Conservation (phyloP, 1,140 invertebrate genomes). For the Drosophila triauraria region DNA sequence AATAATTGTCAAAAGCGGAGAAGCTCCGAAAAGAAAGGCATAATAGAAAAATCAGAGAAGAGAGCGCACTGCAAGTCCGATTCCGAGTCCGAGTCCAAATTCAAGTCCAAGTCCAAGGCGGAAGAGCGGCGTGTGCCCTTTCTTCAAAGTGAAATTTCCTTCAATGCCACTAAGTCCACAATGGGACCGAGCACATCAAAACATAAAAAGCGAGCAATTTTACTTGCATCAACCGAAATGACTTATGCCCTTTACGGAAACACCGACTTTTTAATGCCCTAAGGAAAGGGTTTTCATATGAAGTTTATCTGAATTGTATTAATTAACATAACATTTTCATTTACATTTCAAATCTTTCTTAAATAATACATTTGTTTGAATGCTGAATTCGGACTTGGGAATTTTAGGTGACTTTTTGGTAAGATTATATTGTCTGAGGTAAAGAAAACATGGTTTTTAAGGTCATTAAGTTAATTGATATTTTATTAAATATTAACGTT, state of each 20-base stretch:
- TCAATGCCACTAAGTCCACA: slow-evolving; percentile 71
- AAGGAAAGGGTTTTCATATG: not conserved
- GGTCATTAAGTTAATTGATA: no score
- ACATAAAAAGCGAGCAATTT: slow-evolving; percentile 49
- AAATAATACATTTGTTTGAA: no score
- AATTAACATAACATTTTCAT: not conserved
- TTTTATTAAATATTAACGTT: no score
- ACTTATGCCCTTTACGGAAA: not conserved
- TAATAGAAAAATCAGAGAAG: slow-evolving; percentile 44
- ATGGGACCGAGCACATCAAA: slow-evolving; percentile 38
- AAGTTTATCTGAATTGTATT: not conserved
- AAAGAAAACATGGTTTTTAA: no score
- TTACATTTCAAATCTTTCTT: no score
- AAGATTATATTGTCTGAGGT: no score
- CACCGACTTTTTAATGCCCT: slow-evolving; percentile 16
- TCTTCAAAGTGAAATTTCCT: slow-evolving; percentile 76
- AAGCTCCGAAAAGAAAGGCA: slow-evolving; percentile 38
- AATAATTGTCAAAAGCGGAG: slow-evolving; percentile 45
- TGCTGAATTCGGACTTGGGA: no score
- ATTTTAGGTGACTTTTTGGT: no score
- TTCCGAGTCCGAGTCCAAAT: slow-evolving; percentile 2
- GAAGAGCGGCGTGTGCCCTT: slow-evolving; percentile 63
- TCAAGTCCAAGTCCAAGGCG: slow-evolving; percentile 24
- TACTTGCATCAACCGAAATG: slow-evolving; percentile 23
- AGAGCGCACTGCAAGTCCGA: slow-evolving; percentile 40